Evolutionary conservation across 2,113 vertebrate genomes (phyloP).

Genomic region (Euleptes europaea): DNA sequence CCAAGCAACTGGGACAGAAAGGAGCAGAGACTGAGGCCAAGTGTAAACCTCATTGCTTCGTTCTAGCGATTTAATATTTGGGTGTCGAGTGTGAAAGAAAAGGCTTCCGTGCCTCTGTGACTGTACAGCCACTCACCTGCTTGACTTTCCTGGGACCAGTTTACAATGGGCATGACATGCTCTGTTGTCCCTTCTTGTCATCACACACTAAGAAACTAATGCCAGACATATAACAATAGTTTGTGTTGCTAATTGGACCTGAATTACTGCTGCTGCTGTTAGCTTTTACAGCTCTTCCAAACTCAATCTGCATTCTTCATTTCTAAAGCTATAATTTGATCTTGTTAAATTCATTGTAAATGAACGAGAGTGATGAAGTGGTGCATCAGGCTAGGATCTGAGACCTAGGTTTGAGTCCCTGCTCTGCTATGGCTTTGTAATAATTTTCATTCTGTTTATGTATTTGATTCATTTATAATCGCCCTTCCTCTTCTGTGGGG

Average conservation of each 20-base stretch:
- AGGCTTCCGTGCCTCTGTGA: slow-evolving; percentile 21
- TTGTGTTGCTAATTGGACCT: slow-evolving; percentile 45
- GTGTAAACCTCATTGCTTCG: slow-evolving; percentile 11
- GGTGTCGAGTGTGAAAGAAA: slow-evolving; percentile 46
- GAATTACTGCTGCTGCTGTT: slow-evolving; percentile 39
- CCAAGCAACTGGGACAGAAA: slow-evolving; percentile 43
- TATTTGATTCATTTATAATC: too few species aligned
- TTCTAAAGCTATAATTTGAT: slow-evolving; percentile 21
- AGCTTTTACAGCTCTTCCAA: slow-evolving; percentile 34
- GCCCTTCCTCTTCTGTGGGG: too few species aligned
- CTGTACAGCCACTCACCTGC: slow-evolving; percentile 24
- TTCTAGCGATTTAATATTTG: slow-evolving; percentile 15
- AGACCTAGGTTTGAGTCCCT: too few species aligned
- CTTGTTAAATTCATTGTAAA: not conserved
- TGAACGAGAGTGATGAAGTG: not conserved
- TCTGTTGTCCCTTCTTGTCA: slow-evolving; percentile 36
- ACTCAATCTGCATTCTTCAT: not conserved
- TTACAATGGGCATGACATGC: slow-evolving; percentile 27
- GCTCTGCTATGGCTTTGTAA: too few species aligned
- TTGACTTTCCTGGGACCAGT: slow-evolving; percentile 51
- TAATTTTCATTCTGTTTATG: too few species aligned
- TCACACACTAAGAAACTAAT: slow-evolving; percentile 45
- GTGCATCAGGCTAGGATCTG: too few species aligned
- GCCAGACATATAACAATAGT: slow-evolving; percentile 23
- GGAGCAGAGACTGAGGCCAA: not conserved